Percentiles rank a stretch among this genome's conserved stretches.
phyloP scores from a whole-genome alignment of 1,140 invertebrate genomes.

The Asobara japonica region DNA sequence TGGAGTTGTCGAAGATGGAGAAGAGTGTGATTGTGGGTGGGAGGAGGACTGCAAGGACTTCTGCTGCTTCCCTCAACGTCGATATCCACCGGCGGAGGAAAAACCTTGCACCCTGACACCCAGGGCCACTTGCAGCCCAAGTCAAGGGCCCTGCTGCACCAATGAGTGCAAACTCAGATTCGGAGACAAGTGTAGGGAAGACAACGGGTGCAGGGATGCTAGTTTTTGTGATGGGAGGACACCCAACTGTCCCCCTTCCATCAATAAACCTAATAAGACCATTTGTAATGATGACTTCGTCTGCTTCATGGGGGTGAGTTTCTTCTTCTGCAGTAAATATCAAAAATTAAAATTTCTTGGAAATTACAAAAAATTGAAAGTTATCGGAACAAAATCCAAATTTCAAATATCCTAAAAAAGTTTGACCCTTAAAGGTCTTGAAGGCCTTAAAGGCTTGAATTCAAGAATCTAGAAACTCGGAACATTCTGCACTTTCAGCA shows the following conservation, averaged over 20 bases:
- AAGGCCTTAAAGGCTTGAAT: too few species aligned
- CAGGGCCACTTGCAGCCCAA: constrained; percentile 81
- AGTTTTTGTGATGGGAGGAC: constrained; percentile 88
- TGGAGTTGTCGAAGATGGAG: constrained; percentile 93
- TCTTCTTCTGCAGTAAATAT: too few species aligned
- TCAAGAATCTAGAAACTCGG: too few species aligned
- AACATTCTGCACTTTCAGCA: too few species aligned
- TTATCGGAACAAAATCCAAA: too few species aligned
- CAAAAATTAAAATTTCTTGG: too few species aligned
- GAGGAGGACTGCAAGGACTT: constrained; percentile 92
- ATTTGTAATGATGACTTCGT: constrained; percentile 94
- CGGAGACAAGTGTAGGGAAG: constrained; percentile 89
- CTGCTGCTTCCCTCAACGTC: constrained; percentile 92
- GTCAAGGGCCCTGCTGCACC: constrained; percentile 95
- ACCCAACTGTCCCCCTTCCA: constrained; percentile 88
- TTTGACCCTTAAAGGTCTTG: too few species aligned
- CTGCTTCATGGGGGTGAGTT: constrained; percentile 91
- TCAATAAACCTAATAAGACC: constrained; percentile 93
- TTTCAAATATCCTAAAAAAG: too few species aligned
- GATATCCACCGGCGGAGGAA: constrained; percentile 78
- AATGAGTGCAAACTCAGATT: constrained; percentile 85
- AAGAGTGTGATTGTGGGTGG: constrained; percentile 99
- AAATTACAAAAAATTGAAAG: too few species aligned
- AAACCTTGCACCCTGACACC: constrained; percentile 86
- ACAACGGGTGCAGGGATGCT: constrained; percentile 91